phyloP scores from a whole-genome alignment of 37 sponge, comb jelly and placozoan species.

The Theonella swinhoei region DNA sequence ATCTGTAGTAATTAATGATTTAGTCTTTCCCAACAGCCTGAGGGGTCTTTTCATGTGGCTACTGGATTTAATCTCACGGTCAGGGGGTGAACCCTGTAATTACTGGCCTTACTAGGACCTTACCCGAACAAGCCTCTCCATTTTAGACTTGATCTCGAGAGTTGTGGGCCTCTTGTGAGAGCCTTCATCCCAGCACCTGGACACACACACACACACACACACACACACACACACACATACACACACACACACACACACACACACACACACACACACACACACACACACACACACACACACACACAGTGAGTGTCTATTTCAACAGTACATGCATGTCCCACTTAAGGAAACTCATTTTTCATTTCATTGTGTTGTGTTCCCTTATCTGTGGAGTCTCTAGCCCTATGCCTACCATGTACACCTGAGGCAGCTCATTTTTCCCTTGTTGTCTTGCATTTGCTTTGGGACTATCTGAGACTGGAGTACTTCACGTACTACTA shows the following conservation, averaged over 20 bases:
- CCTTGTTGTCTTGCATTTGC: no score
- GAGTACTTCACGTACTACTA: no score
- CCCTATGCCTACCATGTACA: no score
- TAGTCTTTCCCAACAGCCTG: no score
- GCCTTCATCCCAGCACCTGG: not conserved
- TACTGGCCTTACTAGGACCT: not conserved
- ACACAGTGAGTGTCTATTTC: not conserved
- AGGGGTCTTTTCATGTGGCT: no score
- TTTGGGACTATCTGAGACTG: no score
- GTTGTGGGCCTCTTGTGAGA: not conserved
- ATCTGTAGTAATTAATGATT: no score
- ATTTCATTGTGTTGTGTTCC: no score
- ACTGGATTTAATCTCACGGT: no score
- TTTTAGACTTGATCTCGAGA: not conserved
- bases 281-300: slow-evolving; percentile 36
- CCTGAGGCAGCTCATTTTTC: not conserved
- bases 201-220: slow-evolving; percentile 10
- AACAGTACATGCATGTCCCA: not conserved
- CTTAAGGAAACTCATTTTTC: no score
- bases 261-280: slow-evolving; percentile 36
- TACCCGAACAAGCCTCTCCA: not conserved
- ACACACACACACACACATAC: slow-evolving; percentile 25
- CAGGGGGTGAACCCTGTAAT: not conserved
- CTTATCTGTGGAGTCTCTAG: no score
- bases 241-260: slow-evolving; percentile 29